Evolutionary conservation across 2,113 vertebrate species (phyloP).

Genomic region (Elephantulus edwardii): DNA sequence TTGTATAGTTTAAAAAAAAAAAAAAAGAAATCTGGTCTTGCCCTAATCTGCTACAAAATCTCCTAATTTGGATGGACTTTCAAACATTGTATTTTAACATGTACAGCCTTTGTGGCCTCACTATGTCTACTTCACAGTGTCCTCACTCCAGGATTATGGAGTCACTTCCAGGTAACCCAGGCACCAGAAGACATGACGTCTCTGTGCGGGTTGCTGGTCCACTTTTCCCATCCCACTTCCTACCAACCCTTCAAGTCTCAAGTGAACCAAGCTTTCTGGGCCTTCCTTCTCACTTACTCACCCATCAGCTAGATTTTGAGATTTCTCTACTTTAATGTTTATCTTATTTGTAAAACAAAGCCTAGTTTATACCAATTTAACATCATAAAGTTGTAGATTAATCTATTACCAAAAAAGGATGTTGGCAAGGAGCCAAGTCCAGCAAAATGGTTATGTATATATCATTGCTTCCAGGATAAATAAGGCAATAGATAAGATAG

Average conservation of each 20-base stretch:
- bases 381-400: background rate
- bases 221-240: background rate
- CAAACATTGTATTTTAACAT: background rate
- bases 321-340: background rate
- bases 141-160: background rate
- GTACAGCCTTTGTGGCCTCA: background rate
- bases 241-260: background rate
- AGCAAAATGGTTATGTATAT: background rate
- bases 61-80: background rate
- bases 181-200: background rate
- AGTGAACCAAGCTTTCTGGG: background rate
- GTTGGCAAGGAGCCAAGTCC: background rate
- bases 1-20: constrained; percentile 56
- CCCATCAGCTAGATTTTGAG: background rate
- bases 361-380: background rate
- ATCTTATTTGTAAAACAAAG: background rate
- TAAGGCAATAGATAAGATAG: background rate
- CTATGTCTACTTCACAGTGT: background rate
- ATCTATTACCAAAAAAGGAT: background rate
- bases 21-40: background rate
- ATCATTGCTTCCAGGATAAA: background rate
- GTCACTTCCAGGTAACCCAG: background rate
- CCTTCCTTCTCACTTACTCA: background rate
- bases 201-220: background rate
- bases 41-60: background rate